A percentile compares a stretch with the other conserved stretches of the same genome.
phyloP scores from a whole-genome alignment of 2,113 vertebrate species.

The Leucopsar rothschildi region DNA sequence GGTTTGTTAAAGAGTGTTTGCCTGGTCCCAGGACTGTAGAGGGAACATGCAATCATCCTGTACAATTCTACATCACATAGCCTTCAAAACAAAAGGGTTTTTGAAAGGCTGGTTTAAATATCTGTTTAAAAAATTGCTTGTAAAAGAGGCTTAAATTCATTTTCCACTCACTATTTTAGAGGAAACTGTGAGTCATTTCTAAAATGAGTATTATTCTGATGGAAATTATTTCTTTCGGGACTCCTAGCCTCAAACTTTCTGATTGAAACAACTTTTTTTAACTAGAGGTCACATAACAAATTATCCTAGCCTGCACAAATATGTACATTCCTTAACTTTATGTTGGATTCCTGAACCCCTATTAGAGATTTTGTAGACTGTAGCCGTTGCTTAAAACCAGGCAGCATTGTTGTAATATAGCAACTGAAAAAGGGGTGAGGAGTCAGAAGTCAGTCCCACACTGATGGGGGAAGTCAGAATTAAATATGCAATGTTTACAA shows the following conservation, averaged over 20 bases:
- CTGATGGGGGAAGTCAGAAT: background rate
- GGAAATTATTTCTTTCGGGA: background rate
- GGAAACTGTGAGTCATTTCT: background rate
- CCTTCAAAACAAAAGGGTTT: background rate
- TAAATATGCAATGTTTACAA: background rate
- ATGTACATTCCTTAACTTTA: background rate
- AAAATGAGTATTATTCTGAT: background rate
- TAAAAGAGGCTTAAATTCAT: background rate
- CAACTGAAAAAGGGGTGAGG: background rate
- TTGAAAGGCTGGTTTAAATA: background rate
- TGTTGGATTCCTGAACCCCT: background rate
- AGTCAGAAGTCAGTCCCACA: background rate
- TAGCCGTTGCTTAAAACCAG: background rate
- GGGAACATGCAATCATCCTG: background rate
- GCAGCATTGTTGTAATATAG: background rate
- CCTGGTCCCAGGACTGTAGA: background rate
- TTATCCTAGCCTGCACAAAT: background rate
- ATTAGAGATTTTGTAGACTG: background rate
- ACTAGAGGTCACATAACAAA: background rate
- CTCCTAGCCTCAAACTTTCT: background rate
- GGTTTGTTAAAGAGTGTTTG: background rate
- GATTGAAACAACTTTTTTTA: background rate
- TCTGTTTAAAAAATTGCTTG: background rate
- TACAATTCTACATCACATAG: background rate
- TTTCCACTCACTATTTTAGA: background rate